Conservation (phyloP, 2,113 vertebrate species). For the Tachycineta bicolor region DNA sequence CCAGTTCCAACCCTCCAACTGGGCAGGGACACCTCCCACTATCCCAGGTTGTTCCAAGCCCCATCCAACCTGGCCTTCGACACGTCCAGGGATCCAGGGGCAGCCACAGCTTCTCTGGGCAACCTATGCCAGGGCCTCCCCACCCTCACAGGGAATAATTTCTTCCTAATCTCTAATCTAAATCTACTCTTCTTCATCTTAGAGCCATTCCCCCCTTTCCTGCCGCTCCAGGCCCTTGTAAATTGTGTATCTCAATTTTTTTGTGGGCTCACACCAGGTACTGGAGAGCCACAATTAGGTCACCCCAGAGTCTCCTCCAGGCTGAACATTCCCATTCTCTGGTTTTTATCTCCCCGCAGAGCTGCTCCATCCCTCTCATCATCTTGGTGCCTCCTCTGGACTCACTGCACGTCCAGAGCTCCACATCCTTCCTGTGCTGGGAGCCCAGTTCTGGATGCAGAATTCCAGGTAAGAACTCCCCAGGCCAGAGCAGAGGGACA, state of each 20-base stretch:
- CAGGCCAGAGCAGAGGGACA: background rate
- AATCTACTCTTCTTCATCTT: background rate
- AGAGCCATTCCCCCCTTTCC: background rate
- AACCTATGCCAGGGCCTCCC: background rate
- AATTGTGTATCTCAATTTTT: background rate
- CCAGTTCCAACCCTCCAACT: background rate
- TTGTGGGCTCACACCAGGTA: accelerated
- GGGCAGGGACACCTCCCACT: background rate
- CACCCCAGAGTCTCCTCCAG: background rate
- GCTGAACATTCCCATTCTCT: background rate
- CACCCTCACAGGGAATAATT: background rate
- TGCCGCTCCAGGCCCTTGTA: background rate
- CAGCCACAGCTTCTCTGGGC: background rate
- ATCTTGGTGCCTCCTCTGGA: background rate
- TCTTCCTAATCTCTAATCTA: background rate
- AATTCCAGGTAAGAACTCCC: background rate
- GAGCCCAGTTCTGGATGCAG: background rate
- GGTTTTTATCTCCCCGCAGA: background rate
- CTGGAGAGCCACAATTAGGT: background rate
- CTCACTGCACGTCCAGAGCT: accelerated
- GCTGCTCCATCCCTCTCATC: background rate
- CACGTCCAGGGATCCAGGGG: background rate
- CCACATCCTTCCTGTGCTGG: background rate
- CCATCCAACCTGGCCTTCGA: accelerated
- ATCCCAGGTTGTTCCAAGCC: accelerated